These are phyloP conservation scores for Suricata suricatta DNA, from an alignment of 2,113 vertebrate genomes.

Conservation along the genomic window DNA sequence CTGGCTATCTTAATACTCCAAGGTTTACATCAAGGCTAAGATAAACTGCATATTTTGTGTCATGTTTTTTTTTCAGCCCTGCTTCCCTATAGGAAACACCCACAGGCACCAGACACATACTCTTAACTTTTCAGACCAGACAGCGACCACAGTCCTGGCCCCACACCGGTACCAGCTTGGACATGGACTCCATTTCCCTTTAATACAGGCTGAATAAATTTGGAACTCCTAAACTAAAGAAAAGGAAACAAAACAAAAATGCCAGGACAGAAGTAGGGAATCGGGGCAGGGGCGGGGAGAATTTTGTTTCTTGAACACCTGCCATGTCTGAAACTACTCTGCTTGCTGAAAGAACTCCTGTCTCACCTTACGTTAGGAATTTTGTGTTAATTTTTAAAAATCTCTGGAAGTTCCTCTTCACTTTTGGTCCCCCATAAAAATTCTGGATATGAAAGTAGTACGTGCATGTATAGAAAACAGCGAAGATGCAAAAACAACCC, in stretches of 20 bases:
- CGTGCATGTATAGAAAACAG: background rate
- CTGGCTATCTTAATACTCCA: background rate
- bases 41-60: background rate
- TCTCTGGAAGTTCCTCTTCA: background rate
- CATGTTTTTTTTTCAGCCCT: background rate
- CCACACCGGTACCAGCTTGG: background rate
- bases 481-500: background rate
- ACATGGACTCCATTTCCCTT: background rate
- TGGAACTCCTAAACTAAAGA: background rate
- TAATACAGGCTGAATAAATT: background rate
- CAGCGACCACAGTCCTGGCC: background rate
- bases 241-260: background rate
- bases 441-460: background rate
- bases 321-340: background rate
- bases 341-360: background rate
- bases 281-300: fast-evolving
- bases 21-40: background rate
- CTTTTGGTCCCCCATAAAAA: background rate
- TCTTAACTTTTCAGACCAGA: background rate
- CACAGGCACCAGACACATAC: fast-evolving
- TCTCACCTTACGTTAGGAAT: background rate
- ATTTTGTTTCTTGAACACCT: background rate
- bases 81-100: background rate
- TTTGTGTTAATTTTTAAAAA: background rate
- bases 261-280: background rate